Conservation (phyloP, 2,888 invertebrate species). For the Mesodorylaimus sp. region DNA sequence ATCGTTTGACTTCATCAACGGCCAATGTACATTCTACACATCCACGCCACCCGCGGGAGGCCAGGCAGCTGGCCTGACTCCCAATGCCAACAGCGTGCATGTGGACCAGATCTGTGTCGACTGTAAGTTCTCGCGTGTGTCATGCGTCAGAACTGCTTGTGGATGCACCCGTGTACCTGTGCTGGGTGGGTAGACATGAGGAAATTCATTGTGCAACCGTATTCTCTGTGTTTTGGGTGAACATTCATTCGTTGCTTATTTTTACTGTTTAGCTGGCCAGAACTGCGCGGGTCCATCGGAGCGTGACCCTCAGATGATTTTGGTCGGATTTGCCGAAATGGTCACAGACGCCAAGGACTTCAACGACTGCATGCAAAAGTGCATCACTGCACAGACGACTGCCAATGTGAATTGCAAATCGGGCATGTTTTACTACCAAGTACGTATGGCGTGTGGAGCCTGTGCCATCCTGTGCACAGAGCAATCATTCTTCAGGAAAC, state of each 20-base stretch:
- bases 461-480: not conserved
- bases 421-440: constrained; percentile 8
- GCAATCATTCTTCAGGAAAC: not conserved
- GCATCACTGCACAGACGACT: constrained; percentile 2
- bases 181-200: not conserved
- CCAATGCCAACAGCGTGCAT: no score
- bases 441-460: not conserved
- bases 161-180: not conserved
- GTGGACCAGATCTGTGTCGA: no score
- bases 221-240: no score
- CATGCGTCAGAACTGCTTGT: not conserved
- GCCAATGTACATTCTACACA: not conserved
- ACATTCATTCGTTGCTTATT: no score
- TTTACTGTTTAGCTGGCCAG: no score
- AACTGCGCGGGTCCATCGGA: not conserved
- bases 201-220: not conserved
- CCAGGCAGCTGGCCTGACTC: no score
- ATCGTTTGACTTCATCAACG: no score
- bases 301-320: constrained; percentile 8
- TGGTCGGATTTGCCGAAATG: constrained; percentile 11
- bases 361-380: constrained; percentile 8
- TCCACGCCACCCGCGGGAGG: no score
- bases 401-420: constrained; percentile 6
- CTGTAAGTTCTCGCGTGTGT: not conserved
- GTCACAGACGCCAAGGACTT: constrained; percentile 7